These are phyloP conservation scores for Noctua janthe DNA, from an alignment of 2,888 invertebrate genomes.

Conservation along the genomic window DNA sequence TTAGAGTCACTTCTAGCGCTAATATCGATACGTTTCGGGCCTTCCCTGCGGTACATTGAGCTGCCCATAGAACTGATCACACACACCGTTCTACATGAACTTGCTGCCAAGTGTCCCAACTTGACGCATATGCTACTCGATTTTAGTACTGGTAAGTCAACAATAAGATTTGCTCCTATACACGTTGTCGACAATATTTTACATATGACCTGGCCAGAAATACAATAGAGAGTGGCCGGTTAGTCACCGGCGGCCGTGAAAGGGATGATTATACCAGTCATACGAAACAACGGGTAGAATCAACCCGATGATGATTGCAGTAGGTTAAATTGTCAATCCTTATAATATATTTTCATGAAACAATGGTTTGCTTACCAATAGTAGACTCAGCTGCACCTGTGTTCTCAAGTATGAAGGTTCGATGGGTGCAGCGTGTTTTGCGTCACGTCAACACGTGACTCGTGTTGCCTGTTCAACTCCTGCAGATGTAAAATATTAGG, in stretches of 20 bases:
- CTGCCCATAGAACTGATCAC: constrained; percentile 99
- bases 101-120: constrained; percentile 98
- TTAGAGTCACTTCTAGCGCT: constrained; percentile 96
- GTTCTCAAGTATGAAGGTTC: background rate
- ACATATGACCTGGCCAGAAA: background rate
- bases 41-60: constrained; percentile 97
- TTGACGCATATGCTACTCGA: constrained; percentile 98
- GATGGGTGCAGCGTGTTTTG: background rate
- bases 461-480: background rate
- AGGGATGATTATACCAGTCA: background rate
- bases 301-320: background rate
- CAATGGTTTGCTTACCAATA: background rate
- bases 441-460: background rate
- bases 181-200: background rate
- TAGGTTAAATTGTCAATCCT: background rate
- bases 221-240: background rate
- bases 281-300: background rate
- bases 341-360: background rate
- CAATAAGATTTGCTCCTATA: background rate
- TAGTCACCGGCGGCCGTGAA: background rate
- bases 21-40: constrained; percentile 96
- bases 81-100: constrained; percentile 98
- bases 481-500: background rate
- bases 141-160: constrained; percentile 95
- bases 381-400: background rate